Percentiles rank a stretch among this genome's conserved stretches.
Evolutionary conservation across 2,113 vertebrate genomes (phyloP).

Genomic region (Pterocles orientalis): DNA sequence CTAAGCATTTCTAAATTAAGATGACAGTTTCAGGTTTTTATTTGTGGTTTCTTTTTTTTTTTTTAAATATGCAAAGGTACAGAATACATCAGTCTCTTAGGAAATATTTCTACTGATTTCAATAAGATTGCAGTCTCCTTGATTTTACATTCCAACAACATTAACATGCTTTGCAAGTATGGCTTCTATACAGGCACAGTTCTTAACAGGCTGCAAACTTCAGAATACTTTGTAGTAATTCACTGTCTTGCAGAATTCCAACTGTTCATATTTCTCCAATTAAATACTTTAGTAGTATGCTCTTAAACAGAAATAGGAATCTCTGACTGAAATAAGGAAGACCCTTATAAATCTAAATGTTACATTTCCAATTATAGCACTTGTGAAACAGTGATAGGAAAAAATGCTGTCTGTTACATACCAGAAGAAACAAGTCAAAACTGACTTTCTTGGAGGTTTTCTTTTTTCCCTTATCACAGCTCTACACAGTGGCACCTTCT

Average conservation of each 20-base stretch:
- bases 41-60: fast-evolving
- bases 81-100: not conserved
- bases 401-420: constrained; percentile 26
- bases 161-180: not conserved
- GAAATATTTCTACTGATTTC: not conserved
- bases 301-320: constrained; percentile 2
- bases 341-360: constrained; percentile 43
- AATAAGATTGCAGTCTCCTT: not conserved
- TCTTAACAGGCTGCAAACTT: constrained; percentile 4
- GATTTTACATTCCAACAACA: not conserved
- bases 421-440: constrained; percentile 46
- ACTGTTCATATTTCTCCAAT: constrained; percentile 38
- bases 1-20: not conserved
- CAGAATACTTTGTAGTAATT: not conserved
- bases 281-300: constrained; percentile 6
- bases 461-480: constrained; percentile 58
- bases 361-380: constrained; percentile 35
- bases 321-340: constrained; percentile 10
- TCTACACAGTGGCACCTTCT: constrained; percentile 47
- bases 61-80: not conserved
- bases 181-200: fast-evolving
- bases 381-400: not conserved
- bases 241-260: not conserved
- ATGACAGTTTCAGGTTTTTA: not conserved
- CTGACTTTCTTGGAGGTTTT: constrained; percentile 33